Percentiles rank a stretch among this genome's conserved stretches.
Evolutionary conservation across 2,888 invertebrate species (phyloP).

Genomic region (Stictocephala bisonia): DNA sequence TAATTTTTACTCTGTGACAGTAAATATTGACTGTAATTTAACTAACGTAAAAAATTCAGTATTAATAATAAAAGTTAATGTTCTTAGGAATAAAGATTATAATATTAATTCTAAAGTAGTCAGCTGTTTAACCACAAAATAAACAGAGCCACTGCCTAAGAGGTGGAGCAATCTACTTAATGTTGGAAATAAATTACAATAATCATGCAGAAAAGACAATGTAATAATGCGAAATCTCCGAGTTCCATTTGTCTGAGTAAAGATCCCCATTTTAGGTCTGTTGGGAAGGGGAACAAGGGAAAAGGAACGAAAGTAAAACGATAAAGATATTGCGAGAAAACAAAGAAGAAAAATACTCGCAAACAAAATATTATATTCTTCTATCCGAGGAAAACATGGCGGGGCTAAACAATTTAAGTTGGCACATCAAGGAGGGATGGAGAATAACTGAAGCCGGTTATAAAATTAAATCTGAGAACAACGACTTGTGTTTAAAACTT

Average conservation of each 20-base stretch:
- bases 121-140: no score
- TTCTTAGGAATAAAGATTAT: no score
- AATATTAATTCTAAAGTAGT: no score
- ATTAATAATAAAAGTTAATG: no score
- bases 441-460: conserved; percentile 32
- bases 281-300: neutral
- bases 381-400: conserved; percentile 38
- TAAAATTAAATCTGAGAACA: conserved; percentile 39
- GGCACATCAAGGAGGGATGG: conserved; percentile 29
- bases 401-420: conserved; percentile 39
- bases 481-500: conserved; percentile 35
- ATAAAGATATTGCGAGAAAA: conserved; percentile 27
- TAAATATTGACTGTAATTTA: no score
- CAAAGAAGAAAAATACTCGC: conserved; percentile 35
- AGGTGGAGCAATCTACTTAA: conserved; percentile 10
- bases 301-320: conserved; percentile 23
- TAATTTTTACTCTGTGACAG: no score
- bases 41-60: no score
- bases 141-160: no score
- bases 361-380: conserved; percentile 37
- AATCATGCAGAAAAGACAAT: conserved; percentile 19
- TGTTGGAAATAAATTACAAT: conserved; percentile 17
- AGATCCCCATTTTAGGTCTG: no score
- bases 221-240: conserved; percentile 14
- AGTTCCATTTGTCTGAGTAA: conserved; percentile 20